These are phyloP conservation scores for Agriopis marginaria DNA, from an alignment of 2,888 invertebrate species.

Conservation along the genomic window DNA sequence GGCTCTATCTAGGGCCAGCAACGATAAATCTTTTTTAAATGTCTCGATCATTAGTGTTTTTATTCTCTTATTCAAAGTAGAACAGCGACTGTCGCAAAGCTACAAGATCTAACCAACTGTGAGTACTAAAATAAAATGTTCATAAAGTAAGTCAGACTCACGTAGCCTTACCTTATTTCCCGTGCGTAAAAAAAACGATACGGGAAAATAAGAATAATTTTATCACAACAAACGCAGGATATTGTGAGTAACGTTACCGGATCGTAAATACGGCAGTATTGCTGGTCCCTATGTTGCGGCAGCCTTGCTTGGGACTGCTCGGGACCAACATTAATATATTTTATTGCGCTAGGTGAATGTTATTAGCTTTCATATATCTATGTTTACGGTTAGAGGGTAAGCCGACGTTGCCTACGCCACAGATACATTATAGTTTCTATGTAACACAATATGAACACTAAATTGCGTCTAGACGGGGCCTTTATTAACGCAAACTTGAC, in stretches of 20 bases:
- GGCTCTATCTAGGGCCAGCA: too few relatives aligned
- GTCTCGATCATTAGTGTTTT: too few relatives aligned
- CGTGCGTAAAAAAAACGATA: slow-evolving; percentile 35
- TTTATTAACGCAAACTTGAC: slow-evolving; percentile 22
- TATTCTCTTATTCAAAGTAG: too few relatives aligned
- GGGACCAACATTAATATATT: slow-evolving; percentile 69
- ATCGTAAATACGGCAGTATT: slow-evolving; percentile 41
- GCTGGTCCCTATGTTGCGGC: slow-evolving; percentile 42
- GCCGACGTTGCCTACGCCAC: slow-evolving; percentile 42
- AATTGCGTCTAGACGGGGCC: slow-evolving; percentile 37
- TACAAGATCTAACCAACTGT: too few relatives aligned
- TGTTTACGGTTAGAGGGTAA: slow-evolving; percentile 55
- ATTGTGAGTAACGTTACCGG: slow-evolving; percentile 39
- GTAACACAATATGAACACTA: slow-evolving; percentile 25
- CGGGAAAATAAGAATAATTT: slow-evolving; percentile 40
- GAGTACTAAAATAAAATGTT: slow-evolving; percentile 23
- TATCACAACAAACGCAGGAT: slow-evolving; percentile 37
- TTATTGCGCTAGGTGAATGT: slow-evolving; percentile 66
- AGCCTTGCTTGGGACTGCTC: slow-evolving; percentile 46
- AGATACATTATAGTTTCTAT: slow-evolving; percentile 9
- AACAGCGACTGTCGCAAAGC: too few relatives aligned
- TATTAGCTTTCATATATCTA: slow-evolving; percentile 69
- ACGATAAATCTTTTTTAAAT: too few relatives aligned
- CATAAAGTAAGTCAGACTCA: slow-evolving; percentile 31
- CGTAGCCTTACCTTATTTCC: slow-evolving; percentile 31